phyloP scores from a whole-genome alignment of 2,113 vertebrate species.

The Cinclus cinclus region DNA sequence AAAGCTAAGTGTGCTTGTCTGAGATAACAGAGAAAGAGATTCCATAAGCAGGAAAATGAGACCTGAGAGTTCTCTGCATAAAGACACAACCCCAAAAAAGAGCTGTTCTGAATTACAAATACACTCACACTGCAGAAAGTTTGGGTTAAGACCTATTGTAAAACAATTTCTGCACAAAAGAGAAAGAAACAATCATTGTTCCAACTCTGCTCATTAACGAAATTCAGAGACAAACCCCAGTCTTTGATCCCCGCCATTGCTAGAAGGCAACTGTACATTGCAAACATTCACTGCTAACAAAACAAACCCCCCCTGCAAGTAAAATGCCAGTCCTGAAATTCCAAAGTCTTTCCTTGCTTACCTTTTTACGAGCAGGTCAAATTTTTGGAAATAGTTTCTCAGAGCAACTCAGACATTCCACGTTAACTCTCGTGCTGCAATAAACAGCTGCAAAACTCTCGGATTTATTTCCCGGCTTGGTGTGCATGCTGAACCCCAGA shows the following conservation, averaged over 20 bases:
- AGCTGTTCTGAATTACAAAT: not conserved
- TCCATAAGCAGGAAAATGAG: not conserved
- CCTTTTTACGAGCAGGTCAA: constrained; percentile 50
- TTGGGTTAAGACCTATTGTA: not conserved
- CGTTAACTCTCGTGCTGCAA: constrained; percentile 56
- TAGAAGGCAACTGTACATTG: not conserved
- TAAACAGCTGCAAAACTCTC: constrained; percentile 77
- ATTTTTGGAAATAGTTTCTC: constrained; percentile 42
- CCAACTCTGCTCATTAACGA: constrained; percentile 23
- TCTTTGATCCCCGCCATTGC: constrained; percentile 64
- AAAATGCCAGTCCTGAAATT: not conserved
- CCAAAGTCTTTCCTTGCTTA: constrained; percentile 10
- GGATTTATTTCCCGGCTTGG: not conserved
- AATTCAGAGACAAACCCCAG: constrained; percentile 14
- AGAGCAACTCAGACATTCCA: constrained; percentile 65
- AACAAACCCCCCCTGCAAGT: not conserved
- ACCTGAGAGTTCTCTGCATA: not conserved
- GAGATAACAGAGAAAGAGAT: not conserved
- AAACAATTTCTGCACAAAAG: not conserved
- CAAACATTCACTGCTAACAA: not conserved
- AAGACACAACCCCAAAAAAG: not conserved
- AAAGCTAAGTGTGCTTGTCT: not conserved
- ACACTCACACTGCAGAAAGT: not conserved
- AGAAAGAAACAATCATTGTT: not conserved
- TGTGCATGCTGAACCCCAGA: constrained; percentile 50